Evolutionary conservation across 2,888 invertebrate genomes (phyloP).

Genomic region (Synergus itoensis): DNA sequence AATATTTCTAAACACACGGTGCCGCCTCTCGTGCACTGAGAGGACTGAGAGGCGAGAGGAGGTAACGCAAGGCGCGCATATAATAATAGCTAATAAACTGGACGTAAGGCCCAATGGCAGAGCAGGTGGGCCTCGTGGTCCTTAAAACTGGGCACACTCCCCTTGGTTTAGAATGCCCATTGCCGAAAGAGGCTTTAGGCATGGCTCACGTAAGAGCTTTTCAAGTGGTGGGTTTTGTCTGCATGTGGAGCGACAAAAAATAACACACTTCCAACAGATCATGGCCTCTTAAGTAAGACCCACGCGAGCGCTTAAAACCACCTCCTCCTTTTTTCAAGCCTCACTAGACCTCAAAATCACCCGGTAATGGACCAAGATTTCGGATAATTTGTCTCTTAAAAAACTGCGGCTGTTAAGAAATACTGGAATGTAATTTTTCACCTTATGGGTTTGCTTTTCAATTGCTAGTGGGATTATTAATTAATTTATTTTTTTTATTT

Average conservation of each 20-base stretch:
- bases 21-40: conserved; percentile 48
- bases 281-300: conserved; percentile 55
- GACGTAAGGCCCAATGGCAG: conserved; percentile 69
- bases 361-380: conserved; percentile 23
- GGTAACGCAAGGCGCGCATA: conserved; percentile 64
- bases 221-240: conserved; percentile 62
- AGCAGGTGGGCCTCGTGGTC: conserved; percentile 69
- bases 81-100: conserved; percentile 77
- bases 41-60: conserved; percentile 12
- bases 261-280: conserved; percentile 57
- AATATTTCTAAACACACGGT: conserved; percentile 75
- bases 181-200: conserved; percentile 56
- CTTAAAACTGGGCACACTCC: conserved; percentile 65
- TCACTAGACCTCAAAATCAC: conserved; percentile 21
- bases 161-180: conserved; percentile 60
- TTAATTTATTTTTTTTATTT: no score
- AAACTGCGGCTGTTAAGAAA: background rate
- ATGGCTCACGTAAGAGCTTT: conserved; percentile 64
- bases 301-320: conserved; percentile 42
- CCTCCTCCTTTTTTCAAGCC: conserved; percentile 12
- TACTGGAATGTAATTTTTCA: background rate
- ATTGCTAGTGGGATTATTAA: no score
- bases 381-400: conserved; percentile 14
- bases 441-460: background rate
- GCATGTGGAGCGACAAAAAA: conserved; percentile 62